Conservation (phyloP, 2,888 invertebrate genomes). For the Macrophya annulata region DNA sequence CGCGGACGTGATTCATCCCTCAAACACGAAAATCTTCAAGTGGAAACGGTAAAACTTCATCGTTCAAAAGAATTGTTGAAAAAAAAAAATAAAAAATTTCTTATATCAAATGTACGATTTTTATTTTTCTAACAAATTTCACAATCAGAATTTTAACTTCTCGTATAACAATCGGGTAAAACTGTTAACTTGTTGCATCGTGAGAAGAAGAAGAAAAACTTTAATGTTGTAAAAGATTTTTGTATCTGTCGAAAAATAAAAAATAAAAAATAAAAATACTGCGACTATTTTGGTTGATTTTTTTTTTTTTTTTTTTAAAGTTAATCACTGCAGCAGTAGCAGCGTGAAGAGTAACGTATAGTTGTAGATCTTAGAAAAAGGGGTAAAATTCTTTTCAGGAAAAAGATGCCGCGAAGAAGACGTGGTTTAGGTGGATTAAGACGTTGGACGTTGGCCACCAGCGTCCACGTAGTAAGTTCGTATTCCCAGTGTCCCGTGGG, state of each 20-base stretch:
- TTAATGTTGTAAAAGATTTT: too few relatives aligned
- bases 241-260: too few relatives aligned
- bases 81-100: too few relatives aligned
- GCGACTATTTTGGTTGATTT: background rate
- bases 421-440: slow-evolving; percentile 30
- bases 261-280: too few relatives aligned
- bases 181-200: background rate
- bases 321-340: slow-evolving; percentile 12
- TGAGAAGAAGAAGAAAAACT: background rate
- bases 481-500: slow-evolving; percentile 41
- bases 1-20: slow-evolving; percentile 9
- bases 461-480: slow-evolving; percentile 37
- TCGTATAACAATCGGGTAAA: background rate
- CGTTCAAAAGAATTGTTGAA: background rate
- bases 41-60: background rate
- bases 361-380: background rate
- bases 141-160: background rate
- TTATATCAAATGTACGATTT: background rate
- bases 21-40: background rate
- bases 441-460: slow-evolving; percentile 46
- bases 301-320: background rate
- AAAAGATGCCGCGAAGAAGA: background rate
- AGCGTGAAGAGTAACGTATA: background rate
- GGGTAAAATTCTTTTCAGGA: slow-evolving; percentile 2
- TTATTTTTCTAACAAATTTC: background rate